Evolutionary conservation across 1,140 invertebrate species (phyloP).

Genomic region (Drosophila kanapiae): DNA sequence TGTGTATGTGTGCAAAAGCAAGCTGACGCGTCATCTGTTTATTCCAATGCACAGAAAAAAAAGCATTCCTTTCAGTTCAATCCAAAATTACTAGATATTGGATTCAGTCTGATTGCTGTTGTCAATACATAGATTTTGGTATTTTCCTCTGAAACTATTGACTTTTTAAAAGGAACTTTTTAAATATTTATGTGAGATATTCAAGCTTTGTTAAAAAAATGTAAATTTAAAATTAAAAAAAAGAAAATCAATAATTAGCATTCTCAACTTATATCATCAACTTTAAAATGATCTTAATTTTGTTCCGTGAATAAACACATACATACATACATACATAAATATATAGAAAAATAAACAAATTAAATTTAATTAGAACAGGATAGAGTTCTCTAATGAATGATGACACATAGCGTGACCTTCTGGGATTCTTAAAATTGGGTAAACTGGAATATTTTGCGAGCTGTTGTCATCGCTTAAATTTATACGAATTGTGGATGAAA

Average conservation of each 20-base stretch:
- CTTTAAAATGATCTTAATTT: background rate
- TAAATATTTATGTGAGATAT: too few species aligned
- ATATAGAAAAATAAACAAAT: constrained; percentile 11
- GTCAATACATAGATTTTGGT: too few species aligned
- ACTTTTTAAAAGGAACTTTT: too few species aligned
- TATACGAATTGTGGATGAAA: constrained; percentile 10
- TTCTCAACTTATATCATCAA: background rate
- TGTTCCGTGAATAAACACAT: background rate
- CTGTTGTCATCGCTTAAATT: constrained; percentile 62
- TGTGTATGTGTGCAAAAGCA: constrained; percentile 20
- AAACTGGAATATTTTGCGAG: constrained; percentile 52
- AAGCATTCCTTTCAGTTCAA: background rate
- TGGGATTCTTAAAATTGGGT: constrained; percentile 38
- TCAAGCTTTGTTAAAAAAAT: too few species aligned
- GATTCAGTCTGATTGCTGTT: background rate
- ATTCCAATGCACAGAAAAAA: constrained; percentile 39
- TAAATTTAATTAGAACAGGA: constrained; percentile 57
- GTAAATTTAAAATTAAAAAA: too few species aligned
- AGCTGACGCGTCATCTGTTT: constrained; percentile 58
- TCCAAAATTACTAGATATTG: background rate
- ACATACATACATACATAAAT: too few species aligned
- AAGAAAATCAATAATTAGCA: too few species aligned
- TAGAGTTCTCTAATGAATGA: constrained; percentile 5
- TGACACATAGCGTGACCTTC: constrained; percentile 67
- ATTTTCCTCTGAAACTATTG: too few species aligned